Conservation (phyloP, 2,888 invertebrate species). For the Cenopis cana region DNA sequence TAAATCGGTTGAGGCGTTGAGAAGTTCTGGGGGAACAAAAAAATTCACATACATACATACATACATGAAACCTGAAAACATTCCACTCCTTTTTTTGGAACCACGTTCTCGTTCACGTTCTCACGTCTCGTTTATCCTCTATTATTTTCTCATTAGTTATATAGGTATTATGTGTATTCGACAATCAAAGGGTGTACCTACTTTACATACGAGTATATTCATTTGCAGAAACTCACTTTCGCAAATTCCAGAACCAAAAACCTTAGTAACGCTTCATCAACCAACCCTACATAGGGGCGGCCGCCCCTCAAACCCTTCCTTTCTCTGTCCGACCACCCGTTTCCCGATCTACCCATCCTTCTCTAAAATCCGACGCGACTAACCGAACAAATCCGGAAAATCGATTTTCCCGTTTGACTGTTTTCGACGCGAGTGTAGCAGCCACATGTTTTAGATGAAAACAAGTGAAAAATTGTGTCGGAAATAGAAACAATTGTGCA, state of each 20-base stretch:
- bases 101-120: too few relatives aligned
- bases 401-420: slow-evolving; percentile 55
- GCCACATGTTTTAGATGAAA: slow-evolving; percentile 37
- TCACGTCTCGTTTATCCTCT: too few relatives aligned
- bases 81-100: too few relatives aligned
- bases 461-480: slow-evolving; percentile 10
- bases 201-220: too few relatives aligned
- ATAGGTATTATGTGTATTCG: too few relatives aligned
- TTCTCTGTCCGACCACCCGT: slow-evolving; percentile 45
- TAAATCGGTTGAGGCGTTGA: too few relatives aligned
- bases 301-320: slow-evolving; percentile 47
- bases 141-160: too few relatives aligned
- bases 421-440: neutral
- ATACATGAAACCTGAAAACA: too few relatives aligned
- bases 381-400: slow-evolving; percentile 52
- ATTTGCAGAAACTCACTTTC: slow-evolving; percentile 7
- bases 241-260: neutral
- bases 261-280: slow-evolving; percentile 53
- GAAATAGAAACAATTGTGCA: neutral
- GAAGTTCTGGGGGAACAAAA: too few relatives aligned
- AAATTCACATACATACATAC: too few relatives aligned
- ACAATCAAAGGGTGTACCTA: too few relatives aligned
- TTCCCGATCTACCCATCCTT: slow-evolving; percentile 46
- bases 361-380: slow-evolving; percentile 45
- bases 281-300: slow-evolving; percentile 59